A percentile compares a stretch with the other conserved stretches of the same genome.
Conservation (phyloP, 2,888 invertebrate genomes). For the Trichopria drosophilae region DNA sequence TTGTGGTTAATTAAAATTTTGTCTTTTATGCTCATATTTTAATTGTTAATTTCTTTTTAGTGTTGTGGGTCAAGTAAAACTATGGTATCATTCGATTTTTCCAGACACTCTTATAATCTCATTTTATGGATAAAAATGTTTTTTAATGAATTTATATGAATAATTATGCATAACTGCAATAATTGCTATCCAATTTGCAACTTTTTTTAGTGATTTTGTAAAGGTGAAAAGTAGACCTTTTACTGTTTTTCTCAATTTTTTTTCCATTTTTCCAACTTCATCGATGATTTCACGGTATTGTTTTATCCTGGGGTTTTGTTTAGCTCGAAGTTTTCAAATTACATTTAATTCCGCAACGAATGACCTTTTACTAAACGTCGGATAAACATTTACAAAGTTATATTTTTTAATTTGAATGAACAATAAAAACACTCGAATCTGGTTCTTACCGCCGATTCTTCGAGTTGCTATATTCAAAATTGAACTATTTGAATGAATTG, state of each 20-base stretch:
- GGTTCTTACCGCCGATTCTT: too few species aligned
- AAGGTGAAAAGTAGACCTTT: too few species aligned
- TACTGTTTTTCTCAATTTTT: conserved; percentile 1
- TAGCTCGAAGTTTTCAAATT: not conserved
- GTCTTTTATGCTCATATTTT: too few species aligned
- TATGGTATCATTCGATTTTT: too few species aligned
- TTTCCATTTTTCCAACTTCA: not conserved
- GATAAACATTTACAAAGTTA: not conserved
- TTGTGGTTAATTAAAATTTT: too few species aligned
- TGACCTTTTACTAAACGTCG: not conserved
- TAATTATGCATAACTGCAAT: not conserved
- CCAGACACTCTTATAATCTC: not conserved
- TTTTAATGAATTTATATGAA: too few species aligned
- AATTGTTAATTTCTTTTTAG: too few species aligned
- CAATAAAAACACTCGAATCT: too few species aligned
- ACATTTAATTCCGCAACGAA: not conserved
- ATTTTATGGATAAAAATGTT: not conserved
- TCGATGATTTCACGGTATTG: not conserved
- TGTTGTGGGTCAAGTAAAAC: not conserved
- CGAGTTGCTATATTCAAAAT: too few species aligned
- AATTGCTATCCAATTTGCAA: not conserved
- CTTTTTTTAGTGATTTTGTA: conserved; percentile 4
- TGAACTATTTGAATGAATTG: too few species aligned
- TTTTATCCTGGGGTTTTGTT: not conserved
- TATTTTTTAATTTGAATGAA: too few species aligned